Conservation (phyloP, 2,113 vertebrate genomes). For the Rhizomys pruinosus region DNA sequence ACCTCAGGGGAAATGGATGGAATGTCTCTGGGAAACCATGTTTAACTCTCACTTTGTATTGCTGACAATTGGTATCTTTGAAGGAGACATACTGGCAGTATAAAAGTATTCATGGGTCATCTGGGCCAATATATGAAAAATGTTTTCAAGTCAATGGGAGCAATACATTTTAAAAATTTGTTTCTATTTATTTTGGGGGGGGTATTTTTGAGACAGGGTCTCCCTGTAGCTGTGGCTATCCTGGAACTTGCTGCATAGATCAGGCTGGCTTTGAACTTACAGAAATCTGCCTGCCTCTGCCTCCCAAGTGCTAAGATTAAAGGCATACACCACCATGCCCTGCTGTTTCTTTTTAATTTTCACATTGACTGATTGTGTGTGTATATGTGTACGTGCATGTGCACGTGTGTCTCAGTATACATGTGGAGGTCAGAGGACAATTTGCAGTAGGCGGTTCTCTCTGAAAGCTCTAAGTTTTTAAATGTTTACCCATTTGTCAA, state of each 20-base stretch:
- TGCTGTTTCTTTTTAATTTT: neutral
- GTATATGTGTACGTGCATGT: too few species aligned
- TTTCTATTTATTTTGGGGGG: too few species aligned
- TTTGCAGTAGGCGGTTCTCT: neutral
- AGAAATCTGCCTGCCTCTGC: too few species aligned
- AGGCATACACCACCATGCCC: too few species aligned
- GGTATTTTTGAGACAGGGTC: too few species aligned
- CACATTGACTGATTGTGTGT: neutral
- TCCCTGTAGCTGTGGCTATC: too few species aligned
- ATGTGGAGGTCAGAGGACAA: neutral
- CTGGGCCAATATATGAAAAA: neutral
- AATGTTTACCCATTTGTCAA: neutral
- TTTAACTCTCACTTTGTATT: slow-evolving; percentile 2
- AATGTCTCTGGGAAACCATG: neutral
- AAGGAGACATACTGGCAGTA: neutral
- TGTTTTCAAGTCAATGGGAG: neutral
- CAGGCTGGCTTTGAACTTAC: too few species aligned
- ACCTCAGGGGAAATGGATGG: slow-evolving; percentile 29
- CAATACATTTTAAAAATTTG: neutral
- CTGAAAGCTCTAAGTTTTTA: neutral
- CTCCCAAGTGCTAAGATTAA: too few species aligned
- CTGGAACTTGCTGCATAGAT: too few species aligned
- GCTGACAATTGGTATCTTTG: neutral
- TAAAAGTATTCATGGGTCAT: neutral
- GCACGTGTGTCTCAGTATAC: too few species aligned